phyloP scores from a whole-genome alignment of 2,113 vertebrate genomes.

The Axis porcinus region DNA sequence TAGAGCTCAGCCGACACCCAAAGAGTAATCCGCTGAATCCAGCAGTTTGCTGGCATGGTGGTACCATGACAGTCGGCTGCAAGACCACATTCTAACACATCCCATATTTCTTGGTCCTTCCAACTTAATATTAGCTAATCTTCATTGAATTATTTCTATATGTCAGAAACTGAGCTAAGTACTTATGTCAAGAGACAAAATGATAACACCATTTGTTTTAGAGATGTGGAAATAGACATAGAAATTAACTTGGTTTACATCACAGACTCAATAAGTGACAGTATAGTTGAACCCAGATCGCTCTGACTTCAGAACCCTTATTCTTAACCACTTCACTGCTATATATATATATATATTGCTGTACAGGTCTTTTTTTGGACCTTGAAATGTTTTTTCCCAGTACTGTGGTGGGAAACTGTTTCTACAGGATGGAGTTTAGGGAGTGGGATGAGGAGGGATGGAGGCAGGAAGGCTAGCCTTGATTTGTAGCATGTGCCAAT shows the following conservation, averaged over 20 bases:
- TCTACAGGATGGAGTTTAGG: not conserved
- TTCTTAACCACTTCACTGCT: not conserved
- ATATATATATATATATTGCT: not conserved
- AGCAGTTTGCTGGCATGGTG: not conserved
- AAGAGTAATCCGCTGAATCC: not conserved
- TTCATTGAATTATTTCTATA: not conserved
- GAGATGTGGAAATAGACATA: not conserved
- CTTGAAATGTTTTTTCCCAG: not conserved
- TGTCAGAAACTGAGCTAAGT: not conserved
- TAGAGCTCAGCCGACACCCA: not conserved
- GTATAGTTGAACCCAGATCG: not conserved
- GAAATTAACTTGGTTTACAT: not conserved
- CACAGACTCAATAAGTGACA: not conserved
- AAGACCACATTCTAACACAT: not conserved
- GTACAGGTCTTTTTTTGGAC: not conserved
- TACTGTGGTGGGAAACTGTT: not conserved
- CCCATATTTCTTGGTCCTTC: not conserved
- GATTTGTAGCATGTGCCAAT: not conserved
- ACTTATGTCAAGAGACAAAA: not conserved
- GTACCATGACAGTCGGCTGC: not conserved
- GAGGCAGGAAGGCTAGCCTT: not conserved
- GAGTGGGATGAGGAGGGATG: no score
- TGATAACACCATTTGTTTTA: not conserved
- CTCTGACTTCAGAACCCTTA: not conserved
- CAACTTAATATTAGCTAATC: not conserved